Conservation (phyloP, 2,888 invertebrate species). For the Protonemura montana region DNA sequence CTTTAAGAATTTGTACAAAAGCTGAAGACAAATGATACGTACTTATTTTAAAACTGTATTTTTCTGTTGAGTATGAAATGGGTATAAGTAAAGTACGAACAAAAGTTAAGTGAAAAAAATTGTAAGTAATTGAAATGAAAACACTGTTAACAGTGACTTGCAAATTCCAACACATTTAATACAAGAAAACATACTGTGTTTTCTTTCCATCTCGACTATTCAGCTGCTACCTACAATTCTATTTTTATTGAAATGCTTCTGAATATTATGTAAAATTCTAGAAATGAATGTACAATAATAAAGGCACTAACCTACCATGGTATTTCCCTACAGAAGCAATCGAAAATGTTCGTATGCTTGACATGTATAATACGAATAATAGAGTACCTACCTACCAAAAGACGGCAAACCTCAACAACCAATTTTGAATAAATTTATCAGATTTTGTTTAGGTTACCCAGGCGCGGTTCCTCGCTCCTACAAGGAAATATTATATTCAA, state of each 20-base stretch:
- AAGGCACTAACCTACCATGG: not conserved
- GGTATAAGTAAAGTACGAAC: not conserved
- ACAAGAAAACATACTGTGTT: not conserved
- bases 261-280: not conserved
- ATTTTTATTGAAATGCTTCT: not conserved
- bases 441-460: not conserved
- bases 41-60: not conserved
- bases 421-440: constrained; percentile 7
- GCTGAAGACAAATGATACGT: not conserved
- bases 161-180: not conserved
- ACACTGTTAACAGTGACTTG: not conserved
- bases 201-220: not conserved
- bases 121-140: not conserved
- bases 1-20: not conserved
- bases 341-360: not conserved
- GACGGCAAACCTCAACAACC: not conserved
- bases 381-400: not conserved
- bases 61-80: too few relatives aligned
- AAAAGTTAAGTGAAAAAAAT: not conserved
- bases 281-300: constrained; percentile 12
- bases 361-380: not conserved
- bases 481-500: not conserved
- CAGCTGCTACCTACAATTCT: not conserved
- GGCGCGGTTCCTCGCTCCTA: not conserved
- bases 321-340: not conserved